Evolutionary conservation across 2,888 invertebrate species (phyloP).

Genomic region (Bugula neritina): DNA sequence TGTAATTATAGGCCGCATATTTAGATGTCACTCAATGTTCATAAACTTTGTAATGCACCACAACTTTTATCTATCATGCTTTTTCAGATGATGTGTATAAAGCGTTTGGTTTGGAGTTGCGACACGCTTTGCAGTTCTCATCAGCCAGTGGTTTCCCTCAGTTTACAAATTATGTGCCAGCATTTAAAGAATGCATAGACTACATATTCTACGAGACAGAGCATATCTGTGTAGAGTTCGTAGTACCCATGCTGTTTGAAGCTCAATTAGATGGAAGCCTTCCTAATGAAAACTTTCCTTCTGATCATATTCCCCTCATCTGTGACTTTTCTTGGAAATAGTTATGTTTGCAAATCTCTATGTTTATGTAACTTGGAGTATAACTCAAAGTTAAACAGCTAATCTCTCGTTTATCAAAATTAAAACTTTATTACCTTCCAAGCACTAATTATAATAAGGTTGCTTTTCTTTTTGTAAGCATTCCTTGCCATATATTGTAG

Average conservation of each 20-base stretch:
- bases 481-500: too few relatives aligned
- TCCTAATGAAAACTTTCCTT: conserved; percentile 83
- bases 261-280: conserved; percentile 76
- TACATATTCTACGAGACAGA: conserved; percentile 76
- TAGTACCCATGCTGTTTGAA: conserved; percentile 72
- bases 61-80: background rate
- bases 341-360: background rate
- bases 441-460: too few relatives aligned
- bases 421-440: too few relatives aligned
- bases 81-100: background rate
- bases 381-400: too few relatives aligned
- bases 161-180: conserved; percentile 76
- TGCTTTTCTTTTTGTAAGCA: too few relatives aligned
- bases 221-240: conserved; percentile 55
- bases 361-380: too few relatives aligned
- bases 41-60: too few relatives aligned
- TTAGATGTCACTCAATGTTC: too few relatives aligned
- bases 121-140: conserved; percentile 55
- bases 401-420: too few relatives aligned
- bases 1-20: too few relatives aligned
- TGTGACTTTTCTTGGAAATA: conserved; percentile 45
- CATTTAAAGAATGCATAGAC: conserved; percentile 80
- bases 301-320: conserved; percentile 84
- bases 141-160: conserved; percentile 73
- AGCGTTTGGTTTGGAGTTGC: conserved; percentile 3